Evolutionary conservation across 92 coral and sea anemone genomes (phyloP).

Genomic region (Umimayanthus chanpuru): DNA sequence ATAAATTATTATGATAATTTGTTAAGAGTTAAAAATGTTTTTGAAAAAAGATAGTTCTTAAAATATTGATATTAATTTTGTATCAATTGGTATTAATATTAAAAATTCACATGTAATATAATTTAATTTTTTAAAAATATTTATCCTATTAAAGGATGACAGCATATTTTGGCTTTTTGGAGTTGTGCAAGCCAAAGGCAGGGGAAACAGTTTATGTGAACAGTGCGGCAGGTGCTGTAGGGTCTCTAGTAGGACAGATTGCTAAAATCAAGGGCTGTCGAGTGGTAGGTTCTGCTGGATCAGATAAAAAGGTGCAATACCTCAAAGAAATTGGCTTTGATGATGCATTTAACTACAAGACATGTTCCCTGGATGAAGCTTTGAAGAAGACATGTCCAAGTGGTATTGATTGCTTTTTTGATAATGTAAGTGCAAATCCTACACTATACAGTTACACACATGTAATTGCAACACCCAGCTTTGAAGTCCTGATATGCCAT

Average conservation of each 20-base stretch:
- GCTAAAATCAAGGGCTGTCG: slow-evolving; percentile 61
- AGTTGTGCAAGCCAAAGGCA: slow-evolving; percentile 53
- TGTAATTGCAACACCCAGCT: too few species aligned
- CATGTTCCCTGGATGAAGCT: slow-evolving; percentile 54
- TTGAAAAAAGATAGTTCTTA: too few species aligned
- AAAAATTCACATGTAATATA: too few species aligned
- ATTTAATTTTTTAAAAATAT: too few species aligned
- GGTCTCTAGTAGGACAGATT: slow-evolving; percentile 60
- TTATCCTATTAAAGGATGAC: too few species aligned
- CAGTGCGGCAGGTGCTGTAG: slow-evolving; percentile 67
- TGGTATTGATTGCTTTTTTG: slow-evolving; percentile 66
- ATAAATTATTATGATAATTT: too few species aligned
- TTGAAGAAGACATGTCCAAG: slow-evolving; percentile 56
- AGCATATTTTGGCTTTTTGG: slow-evolving; percentile 56
- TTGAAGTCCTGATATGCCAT: too few species aligned
- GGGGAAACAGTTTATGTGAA: slow-evolving; percentile 65
- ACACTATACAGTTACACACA: background rate
- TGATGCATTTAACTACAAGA: slow-evolving; percentile 63
- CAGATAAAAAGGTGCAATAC: slow-evolving; percentile 61
- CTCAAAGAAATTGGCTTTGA: slow-evolving; percentile 62
- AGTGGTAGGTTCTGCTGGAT: slow-evolving; percentile 66
- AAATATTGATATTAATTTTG: too few species aligned
- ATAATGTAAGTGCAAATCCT: slow-evolving; percentile 46
- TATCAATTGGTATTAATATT: too few species aligned
- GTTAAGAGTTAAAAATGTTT: too few species aligned